Base-by-base conservation (phyloP, 2,888 invertebrate genomes). In the Hipparchia sbordonii region DNA sequence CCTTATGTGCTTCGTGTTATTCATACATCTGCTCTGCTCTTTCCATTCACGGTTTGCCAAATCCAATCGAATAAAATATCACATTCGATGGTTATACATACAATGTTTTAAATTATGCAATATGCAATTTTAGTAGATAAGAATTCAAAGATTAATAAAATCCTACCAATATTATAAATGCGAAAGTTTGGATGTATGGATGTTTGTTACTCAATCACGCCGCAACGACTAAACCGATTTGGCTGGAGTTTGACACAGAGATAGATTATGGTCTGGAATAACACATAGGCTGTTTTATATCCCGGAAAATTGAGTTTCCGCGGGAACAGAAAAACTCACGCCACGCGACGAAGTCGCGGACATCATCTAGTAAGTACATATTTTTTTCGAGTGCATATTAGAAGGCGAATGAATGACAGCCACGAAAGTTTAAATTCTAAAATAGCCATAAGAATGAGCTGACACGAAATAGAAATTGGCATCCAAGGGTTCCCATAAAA, bases 401-500 rank as follows among this genome's bases (percentile, higher is more conserved):
- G 8, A 57, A 23, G n/a, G 7, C 6, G 56, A 13, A 59, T 39
- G 56, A 13, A 59, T 39, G 33, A 10, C 62, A 48, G 13, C 46
- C 4, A 13, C 12, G 46, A 48, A 48, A 46, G 65, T 52, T 65
- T 1, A 52, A 65, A 33, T 51, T 62, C 13, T 61, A n/a, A 62
- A 13, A 62, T 8, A 9, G 9, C 6, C 0, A 52, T 12, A 51
- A 51, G 65, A 65, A 52, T 52, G 51, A 23, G 33, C 9, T 52
- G 65, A 51, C 23, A 54, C 62, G 68, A 73, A 74, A 60, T 48
- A 39, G n/a, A 65, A 65, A 33, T 65, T 65, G 65, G 52, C 65
- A 12, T 52, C 65, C 10, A 60, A 60, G 33, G 23, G 57, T 65
- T 65, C 52, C 33, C 59, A 62, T 67, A 68, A 74, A 73, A 74